A percentile compares a stretch with the other conserved stretches of the same genome.
These are phyloP conservation scores for Mola mola DNA, from an alignment of 2,113 vertebrate species.

Conservation along the genomic window DNA sequence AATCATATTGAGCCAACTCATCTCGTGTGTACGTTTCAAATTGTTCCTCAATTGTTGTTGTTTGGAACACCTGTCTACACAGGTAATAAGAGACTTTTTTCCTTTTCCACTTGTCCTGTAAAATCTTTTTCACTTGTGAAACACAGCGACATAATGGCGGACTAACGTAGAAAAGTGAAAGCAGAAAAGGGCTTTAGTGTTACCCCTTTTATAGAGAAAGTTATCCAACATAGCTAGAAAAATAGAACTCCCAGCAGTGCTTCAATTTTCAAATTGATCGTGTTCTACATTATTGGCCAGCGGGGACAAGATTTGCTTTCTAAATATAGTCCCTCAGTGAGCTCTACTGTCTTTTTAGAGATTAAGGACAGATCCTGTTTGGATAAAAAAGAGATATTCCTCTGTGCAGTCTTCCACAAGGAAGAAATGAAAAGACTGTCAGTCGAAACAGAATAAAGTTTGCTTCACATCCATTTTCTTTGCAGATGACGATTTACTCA, in stretches of 20 bases:
- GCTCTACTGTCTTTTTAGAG: conserved; percentile 47
- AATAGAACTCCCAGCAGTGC: conserved; percentile 67
- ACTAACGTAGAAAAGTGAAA: conserved; percentile 58
- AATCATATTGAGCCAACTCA: conserved; percentile 66
- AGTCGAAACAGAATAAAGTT: conserved; percentile 64
- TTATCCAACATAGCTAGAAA: conserved; percentile 58
- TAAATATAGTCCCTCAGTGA: conserved; percentile 61
- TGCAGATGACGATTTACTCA: conserved; percentile 54
- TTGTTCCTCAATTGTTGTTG: conserved; percentile 52
- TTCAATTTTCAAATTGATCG: conserved; percentile 60
- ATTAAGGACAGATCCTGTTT: conserved; percentile 59
- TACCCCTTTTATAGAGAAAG: conserved; percentile 28
- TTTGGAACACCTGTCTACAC: conserved; percentile 59
- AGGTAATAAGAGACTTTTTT: conserved; percentile 28
- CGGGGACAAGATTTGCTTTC: conserved; percentile 52
- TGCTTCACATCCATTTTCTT: conserved; percentile 55
- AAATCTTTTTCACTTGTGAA: conserved; percentile 36
- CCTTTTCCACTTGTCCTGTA: conserved; percentile 40
- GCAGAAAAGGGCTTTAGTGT: conserved; percentile 34
- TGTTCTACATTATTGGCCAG: conserved; percentile 65
- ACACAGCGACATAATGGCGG: conserved; percentile 55
- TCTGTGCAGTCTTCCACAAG: conserved; percentile 45
- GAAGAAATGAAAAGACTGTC: conserved; percentile 25
- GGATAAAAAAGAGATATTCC: conserved; percentile 68
- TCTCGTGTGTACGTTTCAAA: conserved; percentile 67